phyloP scores from a whole-genome alignment of 2,797 vertebrate species.

The Vireo griseus region DNA sequence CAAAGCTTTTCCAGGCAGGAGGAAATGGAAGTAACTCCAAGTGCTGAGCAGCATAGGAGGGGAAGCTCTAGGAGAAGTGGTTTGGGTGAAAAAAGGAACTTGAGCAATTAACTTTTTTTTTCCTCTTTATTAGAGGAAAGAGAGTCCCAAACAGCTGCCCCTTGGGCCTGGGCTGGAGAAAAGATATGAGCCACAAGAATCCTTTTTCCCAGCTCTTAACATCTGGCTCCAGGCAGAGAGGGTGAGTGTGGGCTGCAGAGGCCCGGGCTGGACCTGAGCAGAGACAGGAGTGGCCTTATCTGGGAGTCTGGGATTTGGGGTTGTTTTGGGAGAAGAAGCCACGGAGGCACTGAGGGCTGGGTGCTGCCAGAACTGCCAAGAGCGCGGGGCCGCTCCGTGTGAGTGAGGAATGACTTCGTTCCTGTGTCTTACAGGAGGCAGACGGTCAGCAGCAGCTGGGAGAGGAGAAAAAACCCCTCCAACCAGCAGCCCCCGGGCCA shows the following conservation, averaged over 20 bases:
- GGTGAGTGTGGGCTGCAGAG: background rate
- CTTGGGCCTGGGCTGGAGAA: background rate
- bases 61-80: background rate
- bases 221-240: background rate
- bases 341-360: background rate
- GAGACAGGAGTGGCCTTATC: background rate
- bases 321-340: background rate
- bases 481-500: background rate
- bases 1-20: background rate
- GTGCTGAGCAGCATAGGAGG: background rate
- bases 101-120: background rate
- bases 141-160: background rate
- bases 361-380: background rate
- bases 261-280: background rate
- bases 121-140: background rate
- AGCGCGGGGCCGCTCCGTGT: background rate
- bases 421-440: background rate
- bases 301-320: background rate
- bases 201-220: background rate
- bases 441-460: background rate
- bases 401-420: background rate
- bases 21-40: background rate
- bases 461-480: background rate
- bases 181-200: background rate
- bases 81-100: background rate